Base-by-base conservation (phyloP, 2,113 vertebrate species). In the Gavialis gangeticus region DNA sequence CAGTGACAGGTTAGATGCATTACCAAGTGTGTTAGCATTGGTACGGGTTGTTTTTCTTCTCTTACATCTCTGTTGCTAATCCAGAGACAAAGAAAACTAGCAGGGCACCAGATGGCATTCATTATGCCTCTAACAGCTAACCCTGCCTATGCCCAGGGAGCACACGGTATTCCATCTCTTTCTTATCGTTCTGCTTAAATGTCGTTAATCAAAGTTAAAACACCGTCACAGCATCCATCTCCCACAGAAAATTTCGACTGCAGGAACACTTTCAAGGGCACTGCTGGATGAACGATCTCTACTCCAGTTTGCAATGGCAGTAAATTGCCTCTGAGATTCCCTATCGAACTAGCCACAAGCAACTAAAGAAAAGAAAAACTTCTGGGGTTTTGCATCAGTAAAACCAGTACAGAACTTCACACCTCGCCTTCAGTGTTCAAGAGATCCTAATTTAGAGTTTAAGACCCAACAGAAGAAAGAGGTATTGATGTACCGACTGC, bases 201-300 rank as follows among this genome's bases (percentile, higher is more conserved):
- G 7, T 13, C 76, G 66, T 30, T 71, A 25, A 90, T 58, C 10
- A 37, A 59, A 28, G 77, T 34, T 46, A 78, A 5, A 71, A 30
- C 12, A 59, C 64, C 57, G 60, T 82, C n/a, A 60, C 9, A 91
- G 56, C 12, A n/a, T 4, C 3, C 30, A 46, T 67, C 63, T 78
- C 4, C 3, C 3, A 9, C 2, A 1, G 34, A 84, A 13, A 71
- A 58, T 9, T 46, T 46, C 0, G 0, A 17, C 57, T 16, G 10
- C 5, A 71, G 34, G n/a, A 78, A 73, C 46, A 46, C 46, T 46
- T 6, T 24, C 28, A 81, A 66, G 66, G 1, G 5, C 0, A 0
- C 16, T 79, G 66, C 3, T 30, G 57, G 9, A 73, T 3, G 54
- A 84, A 87, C 75, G 80, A 46, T 25, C n/a, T 56, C 67, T 2